Evolutionary conservation across 2,797 vertebrate species (phyloP), one percentile per base, ranked within the genome.

Genomic region (Nyctibius grandis): DNA sequence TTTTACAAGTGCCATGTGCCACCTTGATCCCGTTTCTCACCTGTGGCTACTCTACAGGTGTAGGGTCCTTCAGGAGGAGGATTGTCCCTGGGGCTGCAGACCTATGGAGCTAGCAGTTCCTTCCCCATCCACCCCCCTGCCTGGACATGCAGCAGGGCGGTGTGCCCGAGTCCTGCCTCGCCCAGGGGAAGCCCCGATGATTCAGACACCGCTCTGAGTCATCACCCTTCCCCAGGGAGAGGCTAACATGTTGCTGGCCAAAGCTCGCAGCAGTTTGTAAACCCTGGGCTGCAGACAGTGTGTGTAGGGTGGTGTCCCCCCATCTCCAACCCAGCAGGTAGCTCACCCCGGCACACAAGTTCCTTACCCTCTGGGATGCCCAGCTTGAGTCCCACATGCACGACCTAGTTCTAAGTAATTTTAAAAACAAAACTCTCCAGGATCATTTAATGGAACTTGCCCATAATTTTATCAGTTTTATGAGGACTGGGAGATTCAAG

Each of bases 181-280:
- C 82, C 93, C 81, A 5, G 44, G 91, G 94, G 91, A 95, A 95
- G 76, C 88, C 91, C 83, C 2, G 2, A 9, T 90, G 94, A 97
- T 38, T 96, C 96, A 95, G 73, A 51, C 36, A 25, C 26, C 25
- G n/a, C 81, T 81, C 48, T 91, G 95, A 95, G 85, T 94, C 95
- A 91, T 0, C 31, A 2, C 14, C 36, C 19, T 20, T 50, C 59
- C 69, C 36, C 48, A 6, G 8, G 7, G 76, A 48, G 23, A 78
- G 29, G 33, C 42, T 25, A 16, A 9, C 0, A 10, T 11, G 38
- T 15, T 29, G 38, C 87, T 70, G 65, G 61, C 84, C 67, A 31
- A 29, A 22, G 25, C 25, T 5, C 16, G 29, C 22, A 31, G 10
- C 9, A 4, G 38, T 15, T 5, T 17, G 45, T 19, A 44, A 63